Conservation (phyloP, 2,888 invertebrate genomes). For the Erebia palarica region DNA sequence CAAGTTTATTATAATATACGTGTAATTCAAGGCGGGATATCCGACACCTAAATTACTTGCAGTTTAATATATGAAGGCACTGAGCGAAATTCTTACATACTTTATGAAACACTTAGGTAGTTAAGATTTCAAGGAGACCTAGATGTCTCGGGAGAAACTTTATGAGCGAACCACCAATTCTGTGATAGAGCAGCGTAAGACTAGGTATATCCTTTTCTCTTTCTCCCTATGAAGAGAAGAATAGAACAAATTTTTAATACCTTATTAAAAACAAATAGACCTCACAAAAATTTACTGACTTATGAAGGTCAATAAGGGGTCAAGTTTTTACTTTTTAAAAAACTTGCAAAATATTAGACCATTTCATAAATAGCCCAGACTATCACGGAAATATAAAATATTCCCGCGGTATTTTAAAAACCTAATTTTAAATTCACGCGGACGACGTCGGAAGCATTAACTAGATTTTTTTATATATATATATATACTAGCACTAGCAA, state of each 20-base stretch:
- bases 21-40: conserved; percentile 9
- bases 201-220: background rate
- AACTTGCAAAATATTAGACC: too few species aligned
- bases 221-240: background rate
- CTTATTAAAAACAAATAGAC: too few species aligned
- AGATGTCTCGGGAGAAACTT: background rate
- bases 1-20: conserved; percentile 9
- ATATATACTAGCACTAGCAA: too few species aligned
- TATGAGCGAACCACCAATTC: background rate
- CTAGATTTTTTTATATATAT: too few species aligned
- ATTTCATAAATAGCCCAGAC: too few species aligned
- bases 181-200: background rate
- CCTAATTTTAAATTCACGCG: too few species aligned
- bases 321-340: too few species aligned
- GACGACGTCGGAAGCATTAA: too few species aligned
- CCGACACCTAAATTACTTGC: conserved; percentile 12
- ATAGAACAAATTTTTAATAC: background rate
- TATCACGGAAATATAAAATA: too few species aligned
- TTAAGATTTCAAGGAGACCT: background rate
- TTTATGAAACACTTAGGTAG: conserved; percentile 12
- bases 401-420: too few species aligned
- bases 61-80: conserved; percentile 14
- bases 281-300: too few species aligned
- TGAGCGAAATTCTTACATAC: conserved; percentile 8
- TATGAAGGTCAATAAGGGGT: too few species aligned